These are phyloP conservation scores for Tipula confusa DNA, from an alignment of 2,888 invertebrate species.

Conservation along the genomic window DNA sequence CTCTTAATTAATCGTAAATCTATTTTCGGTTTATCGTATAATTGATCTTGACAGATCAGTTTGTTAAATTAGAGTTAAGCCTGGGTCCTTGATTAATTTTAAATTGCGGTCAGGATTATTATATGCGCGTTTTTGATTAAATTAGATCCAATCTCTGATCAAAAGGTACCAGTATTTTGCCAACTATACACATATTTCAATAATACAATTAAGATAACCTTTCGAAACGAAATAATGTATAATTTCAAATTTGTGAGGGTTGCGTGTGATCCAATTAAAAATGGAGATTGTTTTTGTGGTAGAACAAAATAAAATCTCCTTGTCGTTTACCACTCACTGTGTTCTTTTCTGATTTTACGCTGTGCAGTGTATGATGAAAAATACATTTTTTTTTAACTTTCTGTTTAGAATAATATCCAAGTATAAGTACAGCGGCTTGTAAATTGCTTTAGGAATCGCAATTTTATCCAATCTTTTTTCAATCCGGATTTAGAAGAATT, in stretches of 20 bases:
- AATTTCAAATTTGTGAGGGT: neutral
- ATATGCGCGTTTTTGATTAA: neutral
- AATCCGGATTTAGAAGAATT: too few relatives aligned
- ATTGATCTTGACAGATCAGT: neutral
- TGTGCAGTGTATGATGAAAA: too few relatives aligned
- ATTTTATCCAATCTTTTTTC: too few relatives aligned
- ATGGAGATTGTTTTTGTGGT: too few relatives aligned
- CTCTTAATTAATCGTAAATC: neutral
- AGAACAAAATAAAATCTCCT: too few relatives aligned
- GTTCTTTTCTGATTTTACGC: too few relatives aligned
- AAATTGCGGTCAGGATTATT: neutral
- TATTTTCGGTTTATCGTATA: neutral
- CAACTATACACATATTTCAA: neutral
- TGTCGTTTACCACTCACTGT: too few relatives aligned
- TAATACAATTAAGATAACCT: neutral
- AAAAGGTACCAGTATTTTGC: neutral
- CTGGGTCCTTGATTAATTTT: neutral
- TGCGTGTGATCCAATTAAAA: neutral
- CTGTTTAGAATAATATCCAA: too few relatives aligned
- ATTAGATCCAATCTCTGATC: neutral
- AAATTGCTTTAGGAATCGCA: too few relatives aligned
- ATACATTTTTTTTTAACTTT: too few relatives aligned
- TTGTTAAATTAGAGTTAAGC: neutral
- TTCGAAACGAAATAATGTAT: neutral
- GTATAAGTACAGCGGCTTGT: too few relatives aligned